These are phyloP conservation scores for Laodelphax striatellus DNA, from an alignment of 1,140 invertebrate species.

Conservation along the genomic window DNA sequence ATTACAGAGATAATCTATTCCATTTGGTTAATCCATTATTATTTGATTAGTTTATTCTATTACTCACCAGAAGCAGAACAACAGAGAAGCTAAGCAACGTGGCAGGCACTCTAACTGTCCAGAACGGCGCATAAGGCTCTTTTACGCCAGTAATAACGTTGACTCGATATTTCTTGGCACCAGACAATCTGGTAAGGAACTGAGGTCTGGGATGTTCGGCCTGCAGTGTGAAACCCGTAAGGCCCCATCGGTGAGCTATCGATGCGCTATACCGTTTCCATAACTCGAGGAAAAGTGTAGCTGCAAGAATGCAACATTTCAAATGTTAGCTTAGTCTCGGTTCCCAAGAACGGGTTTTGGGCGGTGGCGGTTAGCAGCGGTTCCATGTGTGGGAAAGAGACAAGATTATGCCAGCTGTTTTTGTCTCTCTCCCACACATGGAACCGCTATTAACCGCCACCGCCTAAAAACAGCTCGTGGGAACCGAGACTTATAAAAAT, in stretches of 20 bases:
- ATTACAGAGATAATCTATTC: too few relatives aligned
- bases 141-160: conserved; percentile 65
- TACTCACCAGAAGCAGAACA: conserved; percentile 60
- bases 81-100: conserved; percentile 74
- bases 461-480: too few relatives aligned
- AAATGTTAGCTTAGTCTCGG: too few relatives aligned
- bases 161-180: conserved; percentile 29
- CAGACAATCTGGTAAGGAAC: conserved; percentile 52
- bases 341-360: too few relatives aligned
- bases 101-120: conserved; percentile 72
- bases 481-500: too few relatives aligned
- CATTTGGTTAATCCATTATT: too few relatives aligned
- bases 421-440: too few relatives aligned
- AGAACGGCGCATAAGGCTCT: conserved; percentile 79
- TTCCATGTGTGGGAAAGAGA: too few relatives aligned
- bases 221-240: conserved; percentile 74
- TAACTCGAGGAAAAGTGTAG: conserved; percentile 77
- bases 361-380: too few relatives aligned
- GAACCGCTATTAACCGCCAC: too few relatives aligned
- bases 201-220: conserved; percentile 81
- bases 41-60: too few relatives aligned
- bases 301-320: conserved; percentile 30
- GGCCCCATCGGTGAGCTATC: conserved; percentile 83
- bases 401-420: too few relatives aligned
- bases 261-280: conserved; percentile 87